phyloP scores from a whole-genome alignment of 2,797 vertebrate species.

The Chaenodraco wilsoni region DNA sequence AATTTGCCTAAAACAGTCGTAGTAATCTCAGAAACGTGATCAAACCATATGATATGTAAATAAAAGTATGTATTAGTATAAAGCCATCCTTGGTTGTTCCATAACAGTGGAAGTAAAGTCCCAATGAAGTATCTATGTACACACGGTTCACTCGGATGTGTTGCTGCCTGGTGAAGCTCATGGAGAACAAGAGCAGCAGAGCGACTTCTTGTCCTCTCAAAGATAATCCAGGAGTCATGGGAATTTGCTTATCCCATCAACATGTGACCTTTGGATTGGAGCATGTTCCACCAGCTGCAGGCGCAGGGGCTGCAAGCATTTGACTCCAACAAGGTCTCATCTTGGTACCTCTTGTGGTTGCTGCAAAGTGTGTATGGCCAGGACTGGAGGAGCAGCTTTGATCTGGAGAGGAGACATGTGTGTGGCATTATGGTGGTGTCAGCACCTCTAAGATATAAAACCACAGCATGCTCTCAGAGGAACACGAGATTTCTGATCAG shows the following conservation, averaged over 20 bases:
- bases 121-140: too few species aligned
- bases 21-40: neutral
- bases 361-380: neutral
- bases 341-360: conserved; percentile 3
- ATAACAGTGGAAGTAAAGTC: too few species aligned
- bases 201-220: neutral
- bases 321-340: conserved; percentile 4
- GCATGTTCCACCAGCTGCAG: too few species aligned
- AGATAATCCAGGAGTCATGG: conserved; percentile 3
- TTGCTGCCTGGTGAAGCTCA: too few species aligned
- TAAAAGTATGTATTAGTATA: too few species aligned
- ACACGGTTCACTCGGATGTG: too few species aligned
- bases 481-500: neutral
- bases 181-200: neutral
- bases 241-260: neutral
- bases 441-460: neutral
- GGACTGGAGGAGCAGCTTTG: neutral
- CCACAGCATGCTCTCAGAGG: neutral
- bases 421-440: neutral
- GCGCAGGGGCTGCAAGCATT: too few species aligned
- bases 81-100: too few species aligned
- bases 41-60: too few species aligned
- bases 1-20: too few species aligned
- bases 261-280: conserved; percentile 1
- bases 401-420: neutral